Conservation (phyloP, 2,888 invertebrate species). For the Nebria brevicollis region DNA sequence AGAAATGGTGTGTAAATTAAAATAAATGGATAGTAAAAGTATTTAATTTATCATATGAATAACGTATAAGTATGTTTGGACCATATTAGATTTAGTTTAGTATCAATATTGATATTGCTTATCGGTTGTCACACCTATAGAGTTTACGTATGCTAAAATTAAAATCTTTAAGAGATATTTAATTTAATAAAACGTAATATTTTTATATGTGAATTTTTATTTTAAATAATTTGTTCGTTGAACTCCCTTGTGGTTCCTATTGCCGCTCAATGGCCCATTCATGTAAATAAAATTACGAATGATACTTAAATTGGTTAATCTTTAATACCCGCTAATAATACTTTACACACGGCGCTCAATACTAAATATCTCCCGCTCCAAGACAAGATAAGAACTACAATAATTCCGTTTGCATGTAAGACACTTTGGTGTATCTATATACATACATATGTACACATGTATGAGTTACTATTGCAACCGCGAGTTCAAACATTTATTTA, state of each 20-base stretch:
- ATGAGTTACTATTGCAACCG: neutral
- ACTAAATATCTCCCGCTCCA: neutral
- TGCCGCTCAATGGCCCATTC: neutral
- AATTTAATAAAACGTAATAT: too few relatives aligned
- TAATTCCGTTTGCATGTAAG: neutral
- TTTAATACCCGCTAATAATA: constrained; percentile 1
- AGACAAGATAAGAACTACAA: neutral
- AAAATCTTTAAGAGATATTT: neutral
- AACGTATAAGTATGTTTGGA: too few relatives aligned
- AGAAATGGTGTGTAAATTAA: too few relatives aligned
- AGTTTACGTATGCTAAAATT: neutral
- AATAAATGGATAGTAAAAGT: too few relatives aligned
- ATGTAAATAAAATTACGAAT: neutral
- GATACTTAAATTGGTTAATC: neutral
- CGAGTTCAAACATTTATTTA: too few relatives aligned
- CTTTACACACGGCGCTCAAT: neutral
- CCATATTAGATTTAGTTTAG: neutral
- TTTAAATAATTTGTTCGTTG: too few relatives aligned
- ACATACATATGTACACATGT: too few relatives aligned
- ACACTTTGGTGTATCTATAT: neutral
- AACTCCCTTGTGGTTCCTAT: neutral
- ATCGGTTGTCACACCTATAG: neutral
- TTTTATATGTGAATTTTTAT: too few relatives aligned
- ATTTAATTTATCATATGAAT: too few relatives aligned
- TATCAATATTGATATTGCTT: neutral